Evolutionary conservation across 2,888 invertebrate species (phyloP).

Genomic region (Ypsolopha sequella): DNA sequence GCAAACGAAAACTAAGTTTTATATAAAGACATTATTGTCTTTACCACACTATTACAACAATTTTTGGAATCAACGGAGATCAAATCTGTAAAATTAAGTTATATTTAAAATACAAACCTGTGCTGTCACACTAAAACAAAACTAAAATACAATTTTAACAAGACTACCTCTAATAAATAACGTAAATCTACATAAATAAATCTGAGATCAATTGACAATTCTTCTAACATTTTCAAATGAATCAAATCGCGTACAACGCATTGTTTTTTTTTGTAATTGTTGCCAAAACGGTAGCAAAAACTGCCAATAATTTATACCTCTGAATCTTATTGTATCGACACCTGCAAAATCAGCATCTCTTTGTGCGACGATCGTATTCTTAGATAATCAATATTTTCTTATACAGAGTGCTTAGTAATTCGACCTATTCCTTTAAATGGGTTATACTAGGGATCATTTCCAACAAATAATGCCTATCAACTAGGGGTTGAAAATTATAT

Average conservation of each 20-base stretch:
- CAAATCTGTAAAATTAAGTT: conserved; percentile 19
- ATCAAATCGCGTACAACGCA: neutral
- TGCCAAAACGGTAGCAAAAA: neutral
- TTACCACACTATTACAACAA: neutral
- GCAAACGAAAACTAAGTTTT: too few species aligned
- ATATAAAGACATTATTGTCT: neutral
- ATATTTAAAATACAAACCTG: neutral
- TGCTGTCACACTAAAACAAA: conserved; percentile 1
- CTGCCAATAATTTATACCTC: neutral
- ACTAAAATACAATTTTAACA: conserved; percentile 16
- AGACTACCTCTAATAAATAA: conserved; percentile 41
- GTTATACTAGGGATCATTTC: too few species aligned
- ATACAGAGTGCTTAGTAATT: too few species aligned
- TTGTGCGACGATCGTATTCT: too few species aligned
- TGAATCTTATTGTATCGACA: neutral
- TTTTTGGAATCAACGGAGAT: conserved; percentile 52
- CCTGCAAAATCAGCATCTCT: neutral
- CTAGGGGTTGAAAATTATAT: too few species aligned
- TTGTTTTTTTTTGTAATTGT: neutral
- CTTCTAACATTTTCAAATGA: conserved; percentile 18
- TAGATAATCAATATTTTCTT: too few species aligned
- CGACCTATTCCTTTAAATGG: too few species aligned
- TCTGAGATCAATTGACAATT: conserved; percentile 65
- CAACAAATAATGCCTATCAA: too few species aligned
- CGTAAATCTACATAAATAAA: conserved; percentile 55